A percentile compares a stretch with the other conserved stretches of the same genome.
phyloP scores from a whole-genome alignment of 2,888 invertebrate species.

The Scaptomyza cyrtandrae region DNA sequence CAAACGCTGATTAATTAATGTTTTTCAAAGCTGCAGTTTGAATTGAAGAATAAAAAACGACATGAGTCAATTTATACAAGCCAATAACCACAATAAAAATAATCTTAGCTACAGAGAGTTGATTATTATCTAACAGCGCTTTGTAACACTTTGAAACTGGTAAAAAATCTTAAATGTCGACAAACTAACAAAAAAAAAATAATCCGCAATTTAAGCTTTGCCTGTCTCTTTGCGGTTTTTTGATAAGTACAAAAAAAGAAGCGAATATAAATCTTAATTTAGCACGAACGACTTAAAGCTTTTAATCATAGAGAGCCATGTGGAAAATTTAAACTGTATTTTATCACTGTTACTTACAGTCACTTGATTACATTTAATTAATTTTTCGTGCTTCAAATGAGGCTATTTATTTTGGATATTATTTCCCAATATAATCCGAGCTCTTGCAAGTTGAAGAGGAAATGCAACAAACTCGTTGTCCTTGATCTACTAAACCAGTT shows the following conservation, averaged over 20 bases:
- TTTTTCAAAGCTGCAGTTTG: conserved; percentile 5
- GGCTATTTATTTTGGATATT: too few species aligned
- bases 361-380: background rate
- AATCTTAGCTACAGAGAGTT: background rate
- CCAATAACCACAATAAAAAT: background rate
- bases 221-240: background rate
- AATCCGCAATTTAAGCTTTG: background rate
- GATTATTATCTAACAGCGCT: background rate
- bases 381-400: background rate
- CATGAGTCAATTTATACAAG: background rate
- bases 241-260: background rate
- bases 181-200: background rate
- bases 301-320: background rate
- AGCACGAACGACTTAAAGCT: background rate
- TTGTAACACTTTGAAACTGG: background rate
- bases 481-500: conserved; percentile 41
- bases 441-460: background rate
- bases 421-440: background rate
- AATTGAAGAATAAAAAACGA: background rate
- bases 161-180: background rate
- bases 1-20: background rate
- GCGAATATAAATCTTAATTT: background rate
- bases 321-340: conserved; percentile 1
- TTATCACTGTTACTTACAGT: background rate
- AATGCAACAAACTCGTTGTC: conserved; percentile 22